A percentile compares a stretch with the other conserved stretches of the same genome.
Evolutionary conservation across 1,140 invertebrate species (phyloP).

Genomic region (Lasioglossum albipes): DNA sequence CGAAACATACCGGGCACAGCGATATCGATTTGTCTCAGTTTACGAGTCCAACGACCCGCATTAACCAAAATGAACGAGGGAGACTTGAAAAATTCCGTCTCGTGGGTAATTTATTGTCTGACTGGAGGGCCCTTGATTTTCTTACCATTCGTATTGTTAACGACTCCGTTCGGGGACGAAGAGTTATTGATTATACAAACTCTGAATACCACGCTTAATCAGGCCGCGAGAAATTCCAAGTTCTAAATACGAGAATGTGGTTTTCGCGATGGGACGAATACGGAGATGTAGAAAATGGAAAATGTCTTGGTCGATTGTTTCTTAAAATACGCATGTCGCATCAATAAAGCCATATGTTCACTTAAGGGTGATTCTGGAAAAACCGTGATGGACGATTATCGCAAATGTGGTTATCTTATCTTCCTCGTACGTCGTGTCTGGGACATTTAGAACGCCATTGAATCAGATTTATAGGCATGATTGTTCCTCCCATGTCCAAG

Average conservation of each 20-base stretch:
- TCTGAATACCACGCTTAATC: slow-evolving; percentile 11
- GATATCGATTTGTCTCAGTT: slow-evolving; percentile 34
- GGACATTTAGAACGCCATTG: slow-evolving; percentile 47
- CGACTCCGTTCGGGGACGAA: neutral
- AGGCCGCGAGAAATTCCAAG: slow-evolving; percentile 22
- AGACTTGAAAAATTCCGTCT: neutral
- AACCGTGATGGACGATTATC: slow-evolving; percentile 50
- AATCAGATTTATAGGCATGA: slow-evolving; percentile 57
- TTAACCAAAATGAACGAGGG: slow-evolving; percentile 14
- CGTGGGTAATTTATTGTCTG: slow-evolving; percentile 26
- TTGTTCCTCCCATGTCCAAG: slow-evolving; percentile 38
- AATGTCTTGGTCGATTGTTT: slow-evolving; percentile 13
- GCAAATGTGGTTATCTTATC: slow-evolving; percentile 61
- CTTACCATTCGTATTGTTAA: slow-evolving; percentile 3
- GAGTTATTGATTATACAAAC: slow-evolving; percentile 26
- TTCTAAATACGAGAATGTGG: slow-evolving; percentile 19
- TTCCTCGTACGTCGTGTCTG: slow-evolving; percentile 24
- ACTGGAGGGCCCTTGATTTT: slow-evolving; percentile 17
- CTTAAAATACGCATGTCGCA: slow-evolving; percentile 30
- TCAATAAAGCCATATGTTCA: slow-evolving; percentile 53
- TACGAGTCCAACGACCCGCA: slow-evolving; percentile 17
- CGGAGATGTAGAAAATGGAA: neutral
- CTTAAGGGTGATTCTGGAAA: slow-evolving; percentile 44
- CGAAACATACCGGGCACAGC: neutral
- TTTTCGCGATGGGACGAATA: slow-evolving; percentile 17